Evolutionary conservation across 2,888 invertebrate genomes (phyloP), one percentile per base, ranked within the genome.

Genomic region (Thysanoteuthis rhombus): DNA sequence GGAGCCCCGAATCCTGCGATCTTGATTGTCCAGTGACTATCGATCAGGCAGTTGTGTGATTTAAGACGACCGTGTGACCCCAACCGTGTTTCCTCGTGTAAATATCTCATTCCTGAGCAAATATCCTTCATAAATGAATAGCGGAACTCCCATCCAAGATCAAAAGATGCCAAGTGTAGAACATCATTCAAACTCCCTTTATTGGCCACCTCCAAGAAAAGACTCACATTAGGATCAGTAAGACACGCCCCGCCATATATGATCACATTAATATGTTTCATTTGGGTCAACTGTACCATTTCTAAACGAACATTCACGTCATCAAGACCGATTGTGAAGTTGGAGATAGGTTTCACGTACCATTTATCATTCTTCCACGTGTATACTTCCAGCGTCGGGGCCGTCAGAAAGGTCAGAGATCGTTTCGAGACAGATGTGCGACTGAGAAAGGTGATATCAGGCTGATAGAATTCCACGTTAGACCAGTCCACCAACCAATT

Each of bases 141-240:
- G 42, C 94, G 95, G 94, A 96, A 96, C 93, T 96, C 96, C 94
- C 95, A 95, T 75, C 96, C 96, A 39, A 96, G 95, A 93, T 95
- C 95, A n/a, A 96, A 94, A 58, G 94, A 94, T 28, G 95, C 95
- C 94, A 96, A 95, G 19, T 95, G 95, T 47, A 96, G 94, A 28
- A 96, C 93, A 93, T 96, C 96, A 94, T 95, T 95, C 5, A 96
- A 95, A 94, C 96, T 96, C 42, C 96, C 96, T 94, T 95, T 95
- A 89, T 95, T 94, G 92, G 94, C 93, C 6, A 94, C 90, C 93
- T 95, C 95, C 92, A 94, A 94, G 12, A 95, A 93, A 19, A 95
- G 52, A 58, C 94, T 93, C 12, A 95, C 95, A 94, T 95, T 93
- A 5, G 95, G 95, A 58, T 93, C 94, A 6, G 95, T 95, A 22